Percentiles rank a stretch among this genome's conserved stretches.
Conservation (phyloP, 2,888 invertebrate species). For the Lasiommata megera region DNA sequence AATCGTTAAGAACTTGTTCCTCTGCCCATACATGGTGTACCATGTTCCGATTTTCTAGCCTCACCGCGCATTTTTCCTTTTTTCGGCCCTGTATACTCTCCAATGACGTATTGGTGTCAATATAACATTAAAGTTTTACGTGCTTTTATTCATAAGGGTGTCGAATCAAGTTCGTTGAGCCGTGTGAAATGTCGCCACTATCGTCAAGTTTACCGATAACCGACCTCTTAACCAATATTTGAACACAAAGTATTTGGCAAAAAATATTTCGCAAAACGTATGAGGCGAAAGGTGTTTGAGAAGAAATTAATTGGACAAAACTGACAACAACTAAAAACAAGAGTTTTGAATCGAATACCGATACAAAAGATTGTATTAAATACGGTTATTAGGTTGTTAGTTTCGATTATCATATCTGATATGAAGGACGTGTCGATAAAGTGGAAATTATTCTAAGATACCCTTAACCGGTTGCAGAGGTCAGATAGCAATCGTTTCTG, state of each 20-base stretch:
- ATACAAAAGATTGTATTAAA: background rate
- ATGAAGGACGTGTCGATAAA: background rate
- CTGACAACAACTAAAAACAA: background rate
- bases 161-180: constrained; percentile 46
- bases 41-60: constrained; percentile 76
- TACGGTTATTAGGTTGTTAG: background rate
- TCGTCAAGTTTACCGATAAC: constrained; percentile 59
- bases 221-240: constrained; percentile 72
- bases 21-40: constrained; percentile 51
- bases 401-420: background rate
- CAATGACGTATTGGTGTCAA: constrained; percentile 71
- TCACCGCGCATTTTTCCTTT: constrained; percentile 61
- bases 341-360: background rate
- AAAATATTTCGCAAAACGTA: constrained; percentile 45
- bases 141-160: constrained; percentile 58
- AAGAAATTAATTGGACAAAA: constrained; percentile 40
- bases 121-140: constrained; percentile 72
- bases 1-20: constrained; percentile 67
- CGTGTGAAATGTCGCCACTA: constrained; percentile 43
- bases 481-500: background rate
- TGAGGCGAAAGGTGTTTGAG: constrained; percentile 42
- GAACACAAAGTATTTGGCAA: constrained; percentile 35
- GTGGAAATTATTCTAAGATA: background rate
- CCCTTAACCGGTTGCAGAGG: constrained; percentile 1
- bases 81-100: constrained; percentile 48